Evolutionary conservation across 1,140 invertebrate species (phyloP).

Genomic region (Drosophila cardini): DNA sequence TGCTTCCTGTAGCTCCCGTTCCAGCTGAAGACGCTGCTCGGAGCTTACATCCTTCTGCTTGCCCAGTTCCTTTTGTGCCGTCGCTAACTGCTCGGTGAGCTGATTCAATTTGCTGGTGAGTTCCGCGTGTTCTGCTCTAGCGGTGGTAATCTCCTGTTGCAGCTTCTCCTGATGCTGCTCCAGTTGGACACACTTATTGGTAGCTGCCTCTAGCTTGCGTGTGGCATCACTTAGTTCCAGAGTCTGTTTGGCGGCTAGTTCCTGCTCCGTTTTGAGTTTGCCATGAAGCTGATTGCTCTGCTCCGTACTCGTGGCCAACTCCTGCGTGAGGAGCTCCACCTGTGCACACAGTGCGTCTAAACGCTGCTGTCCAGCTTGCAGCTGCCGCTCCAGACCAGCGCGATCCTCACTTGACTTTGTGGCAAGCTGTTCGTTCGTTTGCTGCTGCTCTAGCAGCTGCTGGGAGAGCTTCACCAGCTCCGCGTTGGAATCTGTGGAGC

Average conservation of each 20-base stretch:
- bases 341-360: conserved; percentile 55
- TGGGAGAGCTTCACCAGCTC: conserved; percentile 62
- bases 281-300: conserved; percentile 37
- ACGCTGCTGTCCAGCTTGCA: conserved; percentile 59
- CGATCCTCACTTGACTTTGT: conserved; percentile 55
- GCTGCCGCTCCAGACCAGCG: conserved; percentile 48
- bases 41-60: conserved; percentile 56
- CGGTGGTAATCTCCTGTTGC: conserved; percentile 57
- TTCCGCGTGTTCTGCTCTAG: conserved; percentile 36
- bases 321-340: conserved; percentile 59
- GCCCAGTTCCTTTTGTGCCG: conserved; percentile 55
- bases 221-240: conserved; percentile 55
- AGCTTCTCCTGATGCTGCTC: conserved; percentile 58
- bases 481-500: conserved; percentile 61
- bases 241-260: conserved; percentile 48
- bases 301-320: conserved; percentile 48
- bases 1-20: conserved; percentile 57
- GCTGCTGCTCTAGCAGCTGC: conserved; percentile 56
- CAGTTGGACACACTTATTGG: conserved; percentile 30
- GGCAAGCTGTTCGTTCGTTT: conserved; percentile 56
- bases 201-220: conserved; percentile 53
- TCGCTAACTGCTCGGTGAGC: conserved; percentile 59
- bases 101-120: conserved; percentile 57
- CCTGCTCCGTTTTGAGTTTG: conserved; percentile 52
- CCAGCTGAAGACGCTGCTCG: conserved; percentile 52